Conservation (phyloP, 2,888 invertebrate species). For the Drosophila hamatofila region DNA sequence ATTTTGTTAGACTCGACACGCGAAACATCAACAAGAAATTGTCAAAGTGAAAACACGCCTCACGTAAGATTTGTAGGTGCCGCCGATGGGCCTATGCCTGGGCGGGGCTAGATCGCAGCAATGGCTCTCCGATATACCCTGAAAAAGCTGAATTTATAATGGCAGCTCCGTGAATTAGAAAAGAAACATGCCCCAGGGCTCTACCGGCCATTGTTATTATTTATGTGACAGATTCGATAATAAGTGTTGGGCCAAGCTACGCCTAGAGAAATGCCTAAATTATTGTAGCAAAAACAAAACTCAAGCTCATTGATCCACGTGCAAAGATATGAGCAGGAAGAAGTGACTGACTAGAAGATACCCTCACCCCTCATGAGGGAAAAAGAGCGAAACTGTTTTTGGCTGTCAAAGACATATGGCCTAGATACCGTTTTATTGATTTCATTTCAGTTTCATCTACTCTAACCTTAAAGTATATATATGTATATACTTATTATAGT, state of each 20-base stretch:
- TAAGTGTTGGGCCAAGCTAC: conserved; percentile 1
- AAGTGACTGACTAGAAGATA: not conserved
- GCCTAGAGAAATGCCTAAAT: not conserved
- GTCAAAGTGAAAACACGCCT: conserved; percentile 26
- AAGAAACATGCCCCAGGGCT: not conserved
- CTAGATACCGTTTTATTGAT: no score
- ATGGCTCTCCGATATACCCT: not conserved
- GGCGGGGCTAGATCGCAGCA: conserved; percentile 12
- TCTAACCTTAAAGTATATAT: no score
- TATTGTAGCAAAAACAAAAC: not conserved
- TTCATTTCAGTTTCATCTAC: no score
- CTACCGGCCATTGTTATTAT: not conserved
- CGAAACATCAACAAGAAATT: conserved; percentile 53
- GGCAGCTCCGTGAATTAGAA: not conserved
- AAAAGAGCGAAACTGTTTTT: no score
- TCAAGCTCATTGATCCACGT: not conserved
- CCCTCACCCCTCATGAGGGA: no score
- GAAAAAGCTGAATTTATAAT: conserved; percentile 3
- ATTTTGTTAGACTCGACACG: conserved; percentile 65
- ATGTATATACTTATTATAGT: no score
- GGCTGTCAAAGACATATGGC: no score
- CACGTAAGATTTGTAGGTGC: conserved; percentile 21
- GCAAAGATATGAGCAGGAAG: not conserved
- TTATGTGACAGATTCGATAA: conserved; percentile 7
- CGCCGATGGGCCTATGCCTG: not conserved